Evolutionary conservation across 2,797 vertebrate genomes (phyloP).

Genomic region (Mionectes olivaceus): DNA sequence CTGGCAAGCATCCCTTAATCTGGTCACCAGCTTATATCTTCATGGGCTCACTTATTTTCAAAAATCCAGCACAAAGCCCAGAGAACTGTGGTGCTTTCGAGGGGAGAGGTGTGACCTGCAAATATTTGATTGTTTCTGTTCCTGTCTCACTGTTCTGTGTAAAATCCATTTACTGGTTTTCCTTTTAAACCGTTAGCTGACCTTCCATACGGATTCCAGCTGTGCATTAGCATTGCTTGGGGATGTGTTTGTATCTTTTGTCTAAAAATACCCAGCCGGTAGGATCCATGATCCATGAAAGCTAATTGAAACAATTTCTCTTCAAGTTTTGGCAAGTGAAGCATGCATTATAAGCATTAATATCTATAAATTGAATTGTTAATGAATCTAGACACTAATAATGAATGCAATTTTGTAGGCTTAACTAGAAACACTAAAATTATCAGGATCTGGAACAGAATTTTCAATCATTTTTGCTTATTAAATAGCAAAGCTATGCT

Average conservation of each 20-base stretch:
- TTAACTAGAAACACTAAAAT: constrained; percentile 87
- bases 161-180: constrained; percentile 77
- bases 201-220: constrained; percentile 79
- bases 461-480: constrained; percentile 86
- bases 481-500: constrained; percentile 85
- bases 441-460: constrained; percentile 83
- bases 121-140: constrained; percentile 66
- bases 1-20: constrained; percentile 14
- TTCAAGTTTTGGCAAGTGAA: constrained; percentile 86
- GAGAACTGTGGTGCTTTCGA: constrained; percentile 31
- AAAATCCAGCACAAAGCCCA: neutral
- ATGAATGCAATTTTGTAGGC: constrained; percentile 86
- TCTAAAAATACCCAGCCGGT: constrained; percentile 84
- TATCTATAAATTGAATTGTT: constrained; percentile 89
- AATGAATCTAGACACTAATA: constrained; percentile 88
- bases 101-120: constrained; percentile 32
- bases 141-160: constrained; percentile 58
- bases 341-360: constrained; percentile 87
- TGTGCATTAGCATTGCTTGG: constrained; percentile 82
- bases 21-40: neutral
- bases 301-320: constrained; percentile 88
- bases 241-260: constrained; percentile 84
- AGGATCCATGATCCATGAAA: constrained; percentile 85
- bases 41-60: neutral
- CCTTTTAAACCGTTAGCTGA: constrained; percentile 78